phyloP scores from a whole-genome alignment of 2,888 invertebrate species.

The Tiliacea aurago region DNA sequence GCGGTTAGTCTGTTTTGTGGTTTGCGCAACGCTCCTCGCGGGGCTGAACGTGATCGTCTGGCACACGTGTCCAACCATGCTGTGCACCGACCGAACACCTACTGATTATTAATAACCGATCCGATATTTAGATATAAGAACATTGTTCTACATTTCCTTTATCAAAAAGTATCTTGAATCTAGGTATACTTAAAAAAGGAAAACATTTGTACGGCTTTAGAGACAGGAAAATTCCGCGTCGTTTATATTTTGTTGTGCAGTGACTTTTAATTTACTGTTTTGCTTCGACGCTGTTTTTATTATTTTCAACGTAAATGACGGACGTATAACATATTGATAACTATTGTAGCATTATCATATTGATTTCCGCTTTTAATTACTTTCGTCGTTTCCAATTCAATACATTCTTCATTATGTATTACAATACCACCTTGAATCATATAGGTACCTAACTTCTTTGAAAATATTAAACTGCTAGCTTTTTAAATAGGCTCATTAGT shows the following conservation, averaged over 20 bases:
- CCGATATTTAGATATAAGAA: constrained; percentile 18
- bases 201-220: constrained; percentile 11
- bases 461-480: background rate
- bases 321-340: background rate
- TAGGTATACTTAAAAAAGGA: constrained; percentile 4
- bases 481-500: background rate
- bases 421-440: background rate
- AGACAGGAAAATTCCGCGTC: constrained; percentile 30
- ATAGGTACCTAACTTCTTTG: background rate
- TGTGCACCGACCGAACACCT: constrained; percentile 22
- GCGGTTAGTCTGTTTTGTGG: constrained; percentile 49
- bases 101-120: constrained; percentile 44
- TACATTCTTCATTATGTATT: background rate
- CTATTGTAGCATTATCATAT: background rate
- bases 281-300: constrained; percentile 3
- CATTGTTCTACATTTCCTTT: constrained; percentile 26
- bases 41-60: constrained; percentile 62
- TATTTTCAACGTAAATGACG: background rate
- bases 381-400: constrained; percentile 8
- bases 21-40: constrained; percentile 60
- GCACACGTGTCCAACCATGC: constrained; percentile 57
- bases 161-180: constrained; percentile 15
- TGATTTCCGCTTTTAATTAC: background rate
- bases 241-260: constrained; percentile 17
- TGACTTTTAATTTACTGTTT: constrained; percentile 16